Evolutionary conservation across 2,113 vertebrate genomes (phyloP), one percentile per base, ranked within the genome.

Genomic region (Alectura lathami): DNA sequence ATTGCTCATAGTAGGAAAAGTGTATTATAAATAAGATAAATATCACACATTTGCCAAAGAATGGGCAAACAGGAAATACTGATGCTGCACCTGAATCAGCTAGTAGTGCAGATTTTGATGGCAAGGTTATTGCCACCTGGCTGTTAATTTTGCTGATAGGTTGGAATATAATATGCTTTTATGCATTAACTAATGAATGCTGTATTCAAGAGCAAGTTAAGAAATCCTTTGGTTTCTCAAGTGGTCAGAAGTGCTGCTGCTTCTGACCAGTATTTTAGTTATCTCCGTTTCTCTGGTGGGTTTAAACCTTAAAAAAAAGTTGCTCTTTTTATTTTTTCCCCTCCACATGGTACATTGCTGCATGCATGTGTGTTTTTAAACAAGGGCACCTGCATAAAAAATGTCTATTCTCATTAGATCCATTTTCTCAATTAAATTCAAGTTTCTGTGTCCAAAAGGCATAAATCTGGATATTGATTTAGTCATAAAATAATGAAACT

Each of bases 401-500:
- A 97, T 83, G 93, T 83, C 97, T 97, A 92, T 98, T 96, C 97
- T 98, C 97, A 98, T 98, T 98, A 98, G 96, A 97, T 98, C 96
- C 96, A 97, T 97, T 98, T 98, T 96, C 96, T 97, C 97, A 98
- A 98, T 97, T 97, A 98, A 98, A 98, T 97, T 97, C 96, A 97
- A 97, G 96, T 97, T 98, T 97, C 97, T 97, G 72, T 69, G 96
- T 97, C 97, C 98, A 98, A 98, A 97, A 98, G 88, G 91, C 96
- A 97, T 98, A 98, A 98, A 98, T 98, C 97, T 98, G 94, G 84
- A 89, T 97, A 98, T 98, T 45, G 97, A 98, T 98, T 98, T 97
- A 97, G 97, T 94, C 97, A 96, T 97, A 98, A 98, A 98, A 97
- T 97, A 97, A 97, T 96, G 96, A 97, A 98, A 98, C 96, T 97